Percentiles rank a stretch among this genome's conserved stretches.
phyloP scores from a whole-genome alignment of 2,797 vertebrate species.

The Coregonus sp. region DNA sequence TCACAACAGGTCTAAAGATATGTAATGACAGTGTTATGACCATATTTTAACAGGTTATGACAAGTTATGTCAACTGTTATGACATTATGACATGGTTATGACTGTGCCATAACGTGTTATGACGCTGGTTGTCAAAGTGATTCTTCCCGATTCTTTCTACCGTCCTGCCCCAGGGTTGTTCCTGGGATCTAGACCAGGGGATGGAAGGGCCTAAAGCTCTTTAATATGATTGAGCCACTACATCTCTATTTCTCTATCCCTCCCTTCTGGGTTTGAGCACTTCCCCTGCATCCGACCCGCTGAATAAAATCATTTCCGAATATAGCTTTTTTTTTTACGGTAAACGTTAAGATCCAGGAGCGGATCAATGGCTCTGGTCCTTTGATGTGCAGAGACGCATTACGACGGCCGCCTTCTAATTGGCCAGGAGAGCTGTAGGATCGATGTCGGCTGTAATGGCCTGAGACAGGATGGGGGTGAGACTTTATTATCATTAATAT shows the following conservation, averaged over 20 bases:
- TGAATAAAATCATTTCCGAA: constrained; percentile 73
- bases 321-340: constrained; percentile 71
- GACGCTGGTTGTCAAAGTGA: no score
- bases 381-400: constrained; percentile 82
- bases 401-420: constrained; percentile 76
- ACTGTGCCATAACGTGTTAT: no score
- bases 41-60: no score
- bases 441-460: constrained; percentile 84
- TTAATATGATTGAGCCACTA: constrained; percentile 50
- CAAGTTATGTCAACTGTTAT: no score
- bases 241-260: background rate
- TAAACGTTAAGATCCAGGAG: constrained; percentile 80
- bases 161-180: constrained; percentile 20
- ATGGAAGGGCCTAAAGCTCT: constrained; percentile 38
- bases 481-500: constrained; percentile 88
- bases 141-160: no score
- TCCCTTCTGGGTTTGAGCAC: constrained; percentile 45
- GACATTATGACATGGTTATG: no score
- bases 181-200: constrained; percentile 15
- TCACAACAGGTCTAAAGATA: no score
- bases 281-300: constrained; percentile 65
- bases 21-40: no score
- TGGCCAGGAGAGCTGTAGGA: constrained; percentile 74
- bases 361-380: constrained; percentile 77
- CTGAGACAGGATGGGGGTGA: constrained; percentile 80